These are phyloP conservation scores for Sander lucioperca DNA, from an alignment of 2,113 vertebrate species.

Conservation along the genomic window DNA sequence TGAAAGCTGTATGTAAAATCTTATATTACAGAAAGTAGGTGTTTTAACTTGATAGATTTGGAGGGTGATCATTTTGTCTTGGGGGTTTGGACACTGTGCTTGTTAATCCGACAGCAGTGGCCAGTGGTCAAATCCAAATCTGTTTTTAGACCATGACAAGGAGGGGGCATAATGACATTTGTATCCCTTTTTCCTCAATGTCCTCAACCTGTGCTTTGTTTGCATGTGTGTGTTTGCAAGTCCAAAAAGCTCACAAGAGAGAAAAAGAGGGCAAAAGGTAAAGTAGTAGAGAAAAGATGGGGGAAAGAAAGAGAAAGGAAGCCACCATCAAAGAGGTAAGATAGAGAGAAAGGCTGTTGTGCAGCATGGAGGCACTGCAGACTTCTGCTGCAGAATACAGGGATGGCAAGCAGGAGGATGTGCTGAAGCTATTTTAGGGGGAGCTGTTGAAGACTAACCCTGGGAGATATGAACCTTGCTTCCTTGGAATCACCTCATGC, in stretches of 20 bases:
- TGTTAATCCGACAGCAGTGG: constrained; percentile 36
- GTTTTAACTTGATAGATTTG: neutral
- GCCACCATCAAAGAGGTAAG: neutral
- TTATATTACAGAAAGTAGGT: neutral
- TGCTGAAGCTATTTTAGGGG: constrained; percentile 54
- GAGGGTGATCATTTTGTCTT: neutral
- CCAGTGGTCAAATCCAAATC: constrained; percentile 45
- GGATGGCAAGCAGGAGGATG: constrained; percentile 18
- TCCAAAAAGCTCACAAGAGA: neutral
- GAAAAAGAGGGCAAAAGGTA: neutral
- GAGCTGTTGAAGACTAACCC: constrained; percentile 45
- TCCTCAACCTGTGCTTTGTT: constrained; percentile 12
- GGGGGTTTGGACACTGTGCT: neutral
- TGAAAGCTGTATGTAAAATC: neutral
- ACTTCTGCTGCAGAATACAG: constrained; percentile 51
- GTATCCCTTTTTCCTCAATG: constrained; percentile 8
- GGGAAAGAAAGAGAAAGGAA: neutral
- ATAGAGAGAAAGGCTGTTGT: constrained; percentile 8
- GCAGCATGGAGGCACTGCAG: constrained; percentile 50
- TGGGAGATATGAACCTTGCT: constrained; percentile 55
- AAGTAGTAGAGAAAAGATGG: neutral
- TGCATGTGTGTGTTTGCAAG: neutral
- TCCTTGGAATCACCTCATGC: constrained; percentile 47
- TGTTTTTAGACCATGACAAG: constrained; percentile 22
- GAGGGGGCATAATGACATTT: constrained; percentile 5